Evolutionary conservation across 2,113 vertebrate species (phyloP), one percentile per base, ranked within the genome.

Genomic region (Myotis brandtii): DNA sequence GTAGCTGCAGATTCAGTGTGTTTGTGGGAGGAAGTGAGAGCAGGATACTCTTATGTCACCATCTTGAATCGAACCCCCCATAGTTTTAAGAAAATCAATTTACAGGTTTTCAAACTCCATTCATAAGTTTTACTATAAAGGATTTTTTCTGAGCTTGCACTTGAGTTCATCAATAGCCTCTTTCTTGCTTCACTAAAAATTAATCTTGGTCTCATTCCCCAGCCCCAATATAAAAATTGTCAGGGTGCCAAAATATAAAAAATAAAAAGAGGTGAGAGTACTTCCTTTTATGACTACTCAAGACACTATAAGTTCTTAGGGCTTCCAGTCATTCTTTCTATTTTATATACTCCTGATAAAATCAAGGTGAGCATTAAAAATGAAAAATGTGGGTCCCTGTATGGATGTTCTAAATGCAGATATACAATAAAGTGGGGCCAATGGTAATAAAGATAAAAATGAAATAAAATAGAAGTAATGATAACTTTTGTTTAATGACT

Each of bases 401-500:
- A 87, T 66, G 16, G 48, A 85, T 84, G 43, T 66, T 94, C 66
- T 93, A 92, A 95, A 67, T 89, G 81, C 70, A 92, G 66, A 72
- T 81, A 40, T 40, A 54, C 56, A 86, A 80, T 79, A 86, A 93
- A 93, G 50, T 86, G 27, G 3, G 16, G 59, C 34, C n/a, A 73
- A 34, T 89, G 32, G 25, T 84, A 69, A 93, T 93, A 91, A 93
- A 96, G 84, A 80, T 96, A 92, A 93, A 87, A 96, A 70, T 77
- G 70, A 73, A 97, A 87, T 73, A 84, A 95, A 46, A 34, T 69
- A 27, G 25, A 23, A 87, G 27, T 77, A 93, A 96, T 72, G 56
- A 95, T 73, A 34, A 88, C 76, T 95, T 95, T 92, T 86, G 34
- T 82, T 94, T 94, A 97, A 84, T 96, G 70, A 85, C 37, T 81